These are phyloP conservation scores for Machimus rusticus DNA, from an alignment of 2,888 invertebrate species.

Conservation along the genomic window DNA sequence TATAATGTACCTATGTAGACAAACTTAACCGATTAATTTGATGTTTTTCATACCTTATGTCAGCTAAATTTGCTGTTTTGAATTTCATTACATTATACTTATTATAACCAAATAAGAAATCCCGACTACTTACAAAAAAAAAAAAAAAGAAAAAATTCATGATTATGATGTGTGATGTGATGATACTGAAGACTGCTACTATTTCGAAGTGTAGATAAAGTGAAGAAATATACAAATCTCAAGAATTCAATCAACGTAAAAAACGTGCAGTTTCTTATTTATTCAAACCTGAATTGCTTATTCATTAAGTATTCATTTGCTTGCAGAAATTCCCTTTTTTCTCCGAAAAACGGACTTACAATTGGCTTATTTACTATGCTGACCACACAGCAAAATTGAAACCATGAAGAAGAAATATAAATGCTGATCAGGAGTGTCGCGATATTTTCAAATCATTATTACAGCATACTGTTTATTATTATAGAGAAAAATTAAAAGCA, in stretches of 20 bases:
- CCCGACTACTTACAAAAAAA: too few relatives aligned
- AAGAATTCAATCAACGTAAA: background rate
- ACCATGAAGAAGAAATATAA: background rate
- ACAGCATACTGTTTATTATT: background rate
- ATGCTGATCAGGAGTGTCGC: background rate
- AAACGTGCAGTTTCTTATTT: background rate
- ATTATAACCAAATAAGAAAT: too few relatives aligned
- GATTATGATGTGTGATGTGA: too few relatives aligned
- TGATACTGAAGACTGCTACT: too few relatives aligned
- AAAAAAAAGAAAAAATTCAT: too few relatives aligned
- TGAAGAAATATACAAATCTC: too few relatives aligned
- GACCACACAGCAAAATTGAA: background rate
- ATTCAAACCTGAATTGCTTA: background rate
- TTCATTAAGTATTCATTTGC: background rate
- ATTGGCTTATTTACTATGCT: background rate
- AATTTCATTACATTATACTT: too few relatives aligned
- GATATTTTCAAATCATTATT: background rate
- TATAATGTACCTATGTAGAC: too few relatives aligned
- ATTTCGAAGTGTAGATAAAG: too few relatives aligned
- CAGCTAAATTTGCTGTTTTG: too few relatives aligned
- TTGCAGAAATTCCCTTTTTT: background rate
- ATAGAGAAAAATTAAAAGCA: background rate
- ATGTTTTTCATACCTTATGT: too few relatives aligned
- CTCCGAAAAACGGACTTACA: background rate
- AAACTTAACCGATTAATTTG: too few relatives aligned